Evolutionary conservation across 2,797 vertebrate species (phyloP), one percentile per base, ranked within the genome.

Genomic region (Delichon dasypus): DNA sequence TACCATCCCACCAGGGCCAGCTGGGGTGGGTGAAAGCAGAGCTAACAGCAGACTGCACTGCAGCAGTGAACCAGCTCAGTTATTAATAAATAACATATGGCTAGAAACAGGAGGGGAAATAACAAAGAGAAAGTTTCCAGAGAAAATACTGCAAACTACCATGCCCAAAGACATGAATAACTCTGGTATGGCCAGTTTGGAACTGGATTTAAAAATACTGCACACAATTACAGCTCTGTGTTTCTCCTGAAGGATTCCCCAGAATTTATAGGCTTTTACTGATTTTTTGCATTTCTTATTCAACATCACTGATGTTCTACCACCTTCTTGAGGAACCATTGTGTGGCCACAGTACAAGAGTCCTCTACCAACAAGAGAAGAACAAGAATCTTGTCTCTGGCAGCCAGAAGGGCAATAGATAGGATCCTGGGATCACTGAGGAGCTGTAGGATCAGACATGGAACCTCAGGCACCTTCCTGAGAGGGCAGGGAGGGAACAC

Each of bases 51-150:
- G 50, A 13, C 50, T 83, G 84, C 23, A 71, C 61, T 79, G 65
- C 50, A 78, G 68, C 64, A 78, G 42, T 6, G 20, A 91, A 77
- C 20, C 23, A 72, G 36, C 36, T 57, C 40, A 25, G 38, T n/a
- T 42, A 62, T 22, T 91, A 90, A 95, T 86, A 84, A 89, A 55
- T 77, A 88, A 51, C 54, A 89, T 20, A 83, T 75, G 82, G 36
- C 27, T 34, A 40, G 47, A 62, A 91, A 77, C 8, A 70, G 14
- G 26, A 88, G 32, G 66, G n/a, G 26, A 75, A 94, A 91, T 57
- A 82, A 84, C 11, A 68, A 51, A 13, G 82, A 62, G 21, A 77
- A 62, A 68, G 47, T 30, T 86, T 94, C 89, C 82, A 91, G 76
- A 88, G 85, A 66, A 91, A 88, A 55, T 8, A 55, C 12, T 71